These are phyloP conservation scores for Melanotaenia parkinsoni DNA, from an alignment of 2,797 vertebrate genomes.

Conservation along the genomic window DNA sequence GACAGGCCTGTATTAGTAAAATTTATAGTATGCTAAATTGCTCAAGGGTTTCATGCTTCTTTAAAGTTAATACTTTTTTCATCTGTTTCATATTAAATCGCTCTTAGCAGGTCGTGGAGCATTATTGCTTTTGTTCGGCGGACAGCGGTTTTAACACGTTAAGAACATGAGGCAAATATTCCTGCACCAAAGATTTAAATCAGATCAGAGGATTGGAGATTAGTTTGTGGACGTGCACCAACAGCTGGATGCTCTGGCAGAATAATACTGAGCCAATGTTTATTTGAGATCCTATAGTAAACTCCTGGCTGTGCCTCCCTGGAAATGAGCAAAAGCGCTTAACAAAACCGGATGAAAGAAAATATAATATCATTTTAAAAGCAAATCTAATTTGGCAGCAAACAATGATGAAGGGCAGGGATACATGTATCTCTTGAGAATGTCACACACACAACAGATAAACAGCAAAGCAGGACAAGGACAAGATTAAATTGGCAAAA, in stretches of 20 bases:
- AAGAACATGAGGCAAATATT: neutral
- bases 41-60: conserved; percentile 2
- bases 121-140: conserved; percentile 5
- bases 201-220: neutral
- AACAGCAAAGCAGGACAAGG: conserved; percentile 9
- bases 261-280: conserved; percentile 1
- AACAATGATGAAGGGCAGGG: conserved; percentile 15
- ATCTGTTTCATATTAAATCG: conserved; percentile 1
- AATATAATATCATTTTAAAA: neutral
- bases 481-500: conserved; percentile 15
- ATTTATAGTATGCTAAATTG: neutral
- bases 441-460: neutral
- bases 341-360: conserved; percentile 18
- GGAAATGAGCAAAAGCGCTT: neutral
- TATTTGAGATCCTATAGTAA: neutral
- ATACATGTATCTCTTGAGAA: conserved; percentile 1
- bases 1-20: conserved; percentile 5
- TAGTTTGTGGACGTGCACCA: neutral
- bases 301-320: neutral
- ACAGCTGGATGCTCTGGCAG: neutral
- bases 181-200: neutral
- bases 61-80: conserved; percentile 4
- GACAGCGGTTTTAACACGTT: neutral
- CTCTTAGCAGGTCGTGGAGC: neutral
- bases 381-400: conserved; percentile 8